A percentile compares a stretch with the other conserved stretches of the same genome.
Conservation (phyloP, 2,113 vertebrate genomes). For the Mesoclemmys tuberculata region DNA sequence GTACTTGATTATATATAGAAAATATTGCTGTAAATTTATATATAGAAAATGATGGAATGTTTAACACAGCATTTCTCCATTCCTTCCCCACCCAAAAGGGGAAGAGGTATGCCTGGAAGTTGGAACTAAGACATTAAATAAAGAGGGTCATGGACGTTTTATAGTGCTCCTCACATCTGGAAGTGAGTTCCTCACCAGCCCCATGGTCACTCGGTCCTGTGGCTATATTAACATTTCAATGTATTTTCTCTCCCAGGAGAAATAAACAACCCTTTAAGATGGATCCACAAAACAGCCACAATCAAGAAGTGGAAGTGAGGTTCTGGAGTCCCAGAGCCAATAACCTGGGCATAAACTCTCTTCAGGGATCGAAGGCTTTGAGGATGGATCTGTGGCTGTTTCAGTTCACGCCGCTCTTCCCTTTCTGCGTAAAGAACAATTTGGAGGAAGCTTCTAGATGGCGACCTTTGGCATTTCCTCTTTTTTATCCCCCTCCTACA, state of each 20-base stretch:
- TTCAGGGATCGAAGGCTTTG: neutral
- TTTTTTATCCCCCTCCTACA: neutral
- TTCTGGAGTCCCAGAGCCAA: accelerated
- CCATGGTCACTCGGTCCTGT: neutral
- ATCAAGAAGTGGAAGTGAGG: neutral
- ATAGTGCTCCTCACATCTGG: neutral
- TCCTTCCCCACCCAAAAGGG: neutral
- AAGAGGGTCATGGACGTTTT: neutral
- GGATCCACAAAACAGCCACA: neutral
- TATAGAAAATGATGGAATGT: neutral
- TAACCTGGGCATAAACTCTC: neutral
- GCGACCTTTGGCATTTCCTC: neutral
- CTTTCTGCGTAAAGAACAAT: neutral
- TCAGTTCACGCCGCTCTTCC: neutral
- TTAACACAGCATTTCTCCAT: neutral
- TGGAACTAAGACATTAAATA: neutral
- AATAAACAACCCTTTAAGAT: neutral
- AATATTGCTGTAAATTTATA: neutral
- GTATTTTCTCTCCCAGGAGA: neutral
- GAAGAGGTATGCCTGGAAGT: neutral
- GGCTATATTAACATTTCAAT: neutral
- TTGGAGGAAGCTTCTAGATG: neutral
- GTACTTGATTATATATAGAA: neutral
- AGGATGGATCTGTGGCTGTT: neutral
- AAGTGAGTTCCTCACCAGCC: neutral